Evolutionary conservation across 2,888 invertebrate species (phyloP).

Genomic region (Chrysopilus asiliformis): DNA sequence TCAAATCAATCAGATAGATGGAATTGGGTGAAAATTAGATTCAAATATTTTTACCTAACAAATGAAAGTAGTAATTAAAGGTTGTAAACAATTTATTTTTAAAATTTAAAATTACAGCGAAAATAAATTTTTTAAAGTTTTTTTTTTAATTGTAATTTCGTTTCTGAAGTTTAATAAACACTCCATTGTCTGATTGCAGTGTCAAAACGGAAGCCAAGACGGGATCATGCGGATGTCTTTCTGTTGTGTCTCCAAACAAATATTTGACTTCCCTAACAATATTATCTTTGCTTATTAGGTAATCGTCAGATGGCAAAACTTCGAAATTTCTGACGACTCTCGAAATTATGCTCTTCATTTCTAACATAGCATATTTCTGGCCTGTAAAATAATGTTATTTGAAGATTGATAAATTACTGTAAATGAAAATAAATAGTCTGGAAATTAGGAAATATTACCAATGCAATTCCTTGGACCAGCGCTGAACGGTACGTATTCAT

Average conservation of each 20-base stretch:
- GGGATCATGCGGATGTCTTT: slow-evolving; percentile 30
- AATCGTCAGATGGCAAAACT: slow-evolving; percentile 26
- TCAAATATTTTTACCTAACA: too few species aligned
- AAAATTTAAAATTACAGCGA: too few species aligned
- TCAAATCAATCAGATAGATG: too few species aligned
- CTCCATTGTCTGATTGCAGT: slow-evolving; percentile 38
- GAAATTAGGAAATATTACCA: slow-evolving; percentile 18
- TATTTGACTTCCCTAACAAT: too few species aligned
- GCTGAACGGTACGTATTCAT: slow-evolving; percentile 46
- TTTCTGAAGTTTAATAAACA: not conserved
- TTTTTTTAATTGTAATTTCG: not conserved
- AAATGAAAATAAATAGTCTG: not conserved
- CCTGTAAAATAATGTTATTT: too few species aligned
- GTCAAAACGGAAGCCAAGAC: slow-evolving; percentile 36
- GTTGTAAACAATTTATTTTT: too few species aligned
- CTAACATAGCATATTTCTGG: slow-evolving; percentile 40
- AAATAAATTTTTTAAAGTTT: too few species aligned
- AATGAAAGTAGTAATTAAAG: too few species aligned
- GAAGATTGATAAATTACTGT: not conserved
- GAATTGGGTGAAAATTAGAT: too few species aligned
- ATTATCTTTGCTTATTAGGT: too few species aligned
- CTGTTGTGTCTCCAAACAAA: slow-evolving; percentile 3
- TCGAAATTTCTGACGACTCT: slow-evolving; percentile 40
- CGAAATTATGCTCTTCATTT: slow-evolving; percentile 41
- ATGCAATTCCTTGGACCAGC: slow-evolving; percentile 52